Evolutionary conservation across 2,888 invertebrate genomes (phyloP), one percentile per base, ranked within the genome.

Genomic region (Onchidella celtica): DNA sequence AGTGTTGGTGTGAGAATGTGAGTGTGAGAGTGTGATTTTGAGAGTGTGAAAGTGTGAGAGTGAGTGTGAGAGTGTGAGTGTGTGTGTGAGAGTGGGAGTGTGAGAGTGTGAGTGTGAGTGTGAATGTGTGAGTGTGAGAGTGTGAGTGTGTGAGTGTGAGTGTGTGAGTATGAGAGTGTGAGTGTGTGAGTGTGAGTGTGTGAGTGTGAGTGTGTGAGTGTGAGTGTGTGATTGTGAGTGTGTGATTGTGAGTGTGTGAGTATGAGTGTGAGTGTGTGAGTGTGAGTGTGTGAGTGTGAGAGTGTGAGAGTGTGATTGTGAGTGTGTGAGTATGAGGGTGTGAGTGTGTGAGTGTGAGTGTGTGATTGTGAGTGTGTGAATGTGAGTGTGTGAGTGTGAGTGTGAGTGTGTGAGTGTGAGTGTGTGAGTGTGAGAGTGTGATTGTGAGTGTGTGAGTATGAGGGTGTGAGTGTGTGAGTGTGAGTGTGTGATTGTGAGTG

Each of bases 61-160:
- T 69, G 69, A 11, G 40, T 9, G 69, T 38, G 69, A 21, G 40
- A 38, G 69, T 38, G 69, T 14, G 69, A 38, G 69, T 69, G 69
- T 38, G 40, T 36, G 40, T 21, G 69, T 38, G 69, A 29, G 69
- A 29, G 69, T 38, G 69, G 14, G 36, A 38, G 38, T 38, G 40
- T 24, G n/a, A 3, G 24, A 24, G 24, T 38, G 65, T 65, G 65
- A 29, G 65, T 6, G 34, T 65, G 65, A 32, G 32, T 65, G 32
- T 6, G 65, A 14, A 24, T 38, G 40, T 69, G 69, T 40, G 40
- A 6, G 14, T 69, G 40, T 40, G 69, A 6, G 36, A 6, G 40
- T 14, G 69, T 14, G 40, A 24, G 32, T 29, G 32, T 21, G 65
- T 29, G 17, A 38, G 69, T 38, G 69, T 38, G 24, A 3, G 6